A percentile compares a stretch with the other conserved stretches of the same genome.
phyloP scores from a whole-genome alignment of 2,113 vertebrate species.

The Nothoprocta pentlandii region DNA sequence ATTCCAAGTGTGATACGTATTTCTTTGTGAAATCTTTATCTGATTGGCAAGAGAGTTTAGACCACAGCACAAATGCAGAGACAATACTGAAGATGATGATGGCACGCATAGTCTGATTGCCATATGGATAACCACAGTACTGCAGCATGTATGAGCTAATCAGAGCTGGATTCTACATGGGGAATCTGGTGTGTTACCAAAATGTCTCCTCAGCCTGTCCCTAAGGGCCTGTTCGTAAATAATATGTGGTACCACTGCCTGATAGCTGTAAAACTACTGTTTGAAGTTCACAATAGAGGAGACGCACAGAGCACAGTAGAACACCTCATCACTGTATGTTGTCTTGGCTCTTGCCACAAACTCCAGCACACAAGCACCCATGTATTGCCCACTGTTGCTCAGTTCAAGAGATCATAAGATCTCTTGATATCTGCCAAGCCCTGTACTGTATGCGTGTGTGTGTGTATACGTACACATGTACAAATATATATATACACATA shows the following conservation, averaged over 20 bases:
- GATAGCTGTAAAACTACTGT: not conserved
- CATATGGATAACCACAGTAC: not conserved
- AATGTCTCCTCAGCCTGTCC: not conserved
- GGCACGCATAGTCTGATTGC: not conserved
- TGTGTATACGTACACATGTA: fast-evolving
- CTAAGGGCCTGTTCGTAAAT: not conserved
- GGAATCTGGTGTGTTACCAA: not conserved
- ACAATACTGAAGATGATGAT: not conserved
- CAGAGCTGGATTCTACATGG: not conserved
- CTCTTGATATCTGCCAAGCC: not conserved
- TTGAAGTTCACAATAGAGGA: not conserved
- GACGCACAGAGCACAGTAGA: not conserved
- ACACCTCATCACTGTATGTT: not conserved
- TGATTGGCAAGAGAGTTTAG: not conserved
- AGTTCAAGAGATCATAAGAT: not conserved
- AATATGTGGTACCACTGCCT: not conserved
- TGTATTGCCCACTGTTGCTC: not conserved
- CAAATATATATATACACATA: not conserved
- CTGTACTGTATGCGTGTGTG: not conserved
- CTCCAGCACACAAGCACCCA: not conserved
- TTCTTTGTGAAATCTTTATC: not conserved
- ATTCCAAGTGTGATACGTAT: not conserved
- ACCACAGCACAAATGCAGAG: not conserved
- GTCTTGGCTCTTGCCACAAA: not conserved
- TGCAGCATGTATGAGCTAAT: not conserved